A percentile compares a stretch with the other conserved stretches of the same genome.
Conservation (phyloP, 1,140 invertebrate genomes). For the Panagrolaimus sp. region DNA sequence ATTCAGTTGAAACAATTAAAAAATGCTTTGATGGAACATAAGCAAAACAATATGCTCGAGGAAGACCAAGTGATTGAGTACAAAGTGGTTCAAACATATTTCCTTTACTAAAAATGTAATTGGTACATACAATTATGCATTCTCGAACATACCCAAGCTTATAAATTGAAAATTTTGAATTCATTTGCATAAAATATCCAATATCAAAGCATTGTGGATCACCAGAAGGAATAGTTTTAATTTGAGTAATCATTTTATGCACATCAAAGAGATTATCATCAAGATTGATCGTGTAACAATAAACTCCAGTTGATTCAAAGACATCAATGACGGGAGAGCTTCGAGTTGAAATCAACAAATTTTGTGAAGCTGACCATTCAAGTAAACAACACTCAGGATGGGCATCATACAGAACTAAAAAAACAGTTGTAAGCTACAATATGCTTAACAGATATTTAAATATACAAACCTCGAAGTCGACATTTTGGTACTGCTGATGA, state of each 20-base stretch:
- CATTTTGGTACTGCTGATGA: neutral
- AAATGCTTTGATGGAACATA: neutral
- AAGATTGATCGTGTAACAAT: neutral
- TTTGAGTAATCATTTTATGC: conserved; percentile 4
- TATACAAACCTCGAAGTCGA: conserved; percentile 5
- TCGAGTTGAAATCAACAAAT: conserved; percentile 14
- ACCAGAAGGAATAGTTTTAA: neutral
- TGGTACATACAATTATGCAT: neutral
- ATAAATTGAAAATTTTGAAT: conserved; percentile 12
- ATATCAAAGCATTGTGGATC: conserved; percentile 5
- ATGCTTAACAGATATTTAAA: neutral
- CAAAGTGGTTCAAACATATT: conserved; percentile 1
- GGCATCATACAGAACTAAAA: conserved; percentile 13
- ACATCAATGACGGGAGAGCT: conserved; percentile 11
- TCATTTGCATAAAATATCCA: conserved; percentile 4
- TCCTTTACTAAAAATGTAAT: neutral
- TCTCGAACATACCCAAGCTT: neutral
- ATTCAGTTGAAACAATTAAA: conserved; percentile 7
- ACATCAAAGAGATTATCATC: neutral
- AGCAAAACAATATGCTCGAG: neutral
- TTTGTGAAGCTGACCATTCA: conserved; percentile 20
- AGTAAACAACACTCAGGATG: conserved; percentile 15
- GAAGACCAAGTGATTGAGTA: conserved; percentile 3
- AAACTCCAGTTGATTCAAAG: conserved; percentile 14
- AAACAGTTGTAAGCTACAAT: neutral